phyloP scores from a whole-genome alignment of 2,797 vertebrate species.

The Poecilia picta region DNA sequence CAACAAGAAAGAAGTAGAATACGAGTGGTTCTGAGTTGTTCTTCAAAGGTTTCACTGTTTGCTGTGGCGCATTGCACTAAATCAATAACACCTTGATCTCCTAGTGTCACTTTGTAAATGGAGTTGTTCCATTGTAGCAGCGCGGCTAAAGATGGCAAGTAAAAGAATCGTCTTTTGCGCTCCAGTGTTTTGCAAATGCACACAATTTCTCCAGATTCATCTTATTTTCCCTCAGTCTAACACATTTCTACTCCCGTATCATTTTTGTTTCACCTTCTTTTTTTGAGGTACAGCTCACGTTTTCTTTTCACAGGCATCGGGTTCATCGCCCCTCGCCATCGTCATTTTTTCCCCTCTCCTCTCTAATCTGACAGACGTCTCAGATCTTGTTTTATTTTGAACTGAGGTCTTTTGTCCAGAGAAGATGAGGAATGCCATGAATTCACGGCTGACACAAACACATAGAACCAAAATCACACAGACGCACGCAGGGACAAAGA shows the following conservation, averaged over 20 bases:
- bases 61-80: too few relatives aligned
- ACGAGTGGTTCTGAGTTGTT: too few relatives aligned
- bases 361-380: slow-evolving; percentile 39
- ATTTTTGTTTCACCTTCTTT: background rate
- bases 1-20: too few relatives aligned
- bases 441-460: slow-evolving; percentile 27
- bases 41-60: too few relatives aligned
- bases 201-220: background rate
- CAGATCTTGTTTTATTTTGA: slow-evolving; percentile 42
- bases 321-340: background rate
- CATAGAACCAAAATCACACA: slow-evolving; percentile 5
- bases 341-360: too few relatives aligned
- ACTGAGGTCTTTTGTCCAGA: slow-evolving; percentile 35
- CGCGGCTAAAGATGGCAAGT: too few relatives aligned
- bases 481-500: background rate
- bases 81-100: too few relatives aligned
- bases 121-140: too few relatives aligned
- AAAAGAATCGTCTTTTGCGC: too few relatives aligned
- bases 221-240: background rate
- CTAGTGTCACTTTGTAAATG: too few relatives aligned
- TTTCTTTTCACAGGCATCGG: background rate
- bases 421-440: slow-evolving; percentile 40
- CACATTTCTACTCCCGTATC: background rate
- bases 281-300: background rate
- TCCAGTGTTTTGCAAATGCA: too few relatives aligned